Evolutionary conservation across 2,888 invertebrate genomes (phyloP).

Genomic region (Agonum fuliginosum): DNA sequence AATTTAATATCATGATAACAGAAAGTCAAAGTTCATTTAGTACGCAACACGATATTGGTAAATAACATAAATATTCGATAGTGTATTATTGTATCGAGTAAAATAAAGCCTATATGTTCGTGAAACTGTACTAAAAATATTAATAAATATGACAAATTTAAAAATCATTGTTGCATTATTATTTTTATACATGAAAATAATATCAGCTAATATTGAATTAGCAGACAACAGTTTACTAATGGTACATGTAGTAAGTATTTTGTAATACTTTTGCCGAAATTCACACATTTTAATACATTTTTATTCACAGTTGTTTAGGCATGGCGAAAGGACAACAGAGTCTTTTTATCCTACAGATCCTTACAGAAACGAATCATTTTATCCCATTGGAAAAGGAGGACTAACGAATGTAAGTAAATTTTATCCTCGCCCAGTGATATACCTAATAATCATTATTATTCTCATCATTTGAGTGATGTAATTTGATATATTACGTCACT

Average conservation of each 20-base stretch:
- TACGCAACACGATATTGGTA: neutral
- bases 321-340: constrained; percentile 70
- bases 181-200: neutral
- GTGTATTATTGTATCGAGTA: neutral
- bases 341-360: constrained; percentile 72
- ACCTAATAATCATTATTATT: no score
- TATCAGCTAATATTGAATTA: constrained; percentile 9
- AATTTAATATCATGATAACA: neutral
- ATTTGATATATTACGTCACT: no score
- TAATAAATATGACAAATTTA: neutral
- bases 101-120: neutral
- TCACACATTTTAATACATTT: no score
- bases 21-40: constrained; percentile 12
- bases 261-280: constrained; percentile 61
- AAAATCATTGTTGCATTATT: neutral
- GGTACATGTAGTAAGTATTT: constrained; percentile 51
- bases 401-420: constrained; percentile 74
- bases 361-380: constrained; percentile 70
- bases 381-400: constrained; percentile 76
- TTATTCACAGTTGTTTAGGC: constrained; percentile 73
- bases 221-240: constrained; percentile 63
- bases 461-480: no score
- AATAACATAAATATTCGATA: no score
- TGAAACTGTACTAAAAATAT: neutral
- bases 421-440: no score